Evolutionary conservation across 2,888 invertebrate genomes (phyloP), one percentile per base, ranked within the genome.

Genomic region (Archaeoteleia sp.): DNA sequence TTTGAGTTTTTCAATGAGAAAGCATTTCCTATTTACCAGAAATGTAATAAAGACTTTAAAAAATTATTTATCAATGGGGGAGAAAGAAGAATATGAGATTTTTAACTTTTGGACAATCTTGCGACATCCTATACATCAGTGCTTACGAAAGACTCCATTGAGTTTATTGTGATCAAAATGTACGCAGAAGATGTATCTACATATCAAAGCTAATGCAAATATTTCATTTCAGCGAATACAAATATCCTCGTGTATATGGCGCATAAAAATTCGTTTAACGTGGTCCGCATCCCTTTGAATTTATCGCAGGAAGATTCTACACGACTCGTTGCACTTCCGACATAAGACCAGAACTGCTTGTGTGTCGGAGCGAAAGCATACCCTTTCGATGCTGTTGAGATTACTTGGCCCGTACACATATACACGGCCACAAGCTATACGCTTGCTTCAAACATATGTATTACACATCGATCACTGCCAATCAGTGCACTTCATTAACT

Each of bases 401-500:
- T 68, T 68, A 55, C 58, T 40, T 49, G 10, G 15, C 14, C 42
- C 25, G 32, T 43, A 35, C 42, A 43, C 29, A 46, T 37, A 17
- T 25, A 55, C 35, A 49, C 23, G 14, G 15, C 35, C 14, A 60
- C 43, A 23, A 48, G 45, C 49, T 23, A 43, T 61, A 37, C 27
- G 23, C 13, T 15, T 12, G 30, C 35, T 30, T 29, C 34, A 46
- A 57, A 54, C 67, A 54, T 63, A 54, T 63, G 67, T 63, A 68
- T 53, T 62, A 58, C 62, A 58, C 58, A 68, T 68, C 49, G 62
- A 68, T 68, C 54, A 68, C 58, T 63, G 13, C 58, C n/a, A 58
- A 68, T 68, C 58, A 53, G 54, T 58, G 53, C 58, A 58, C 67
- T 68, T 68, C 67, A 68, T 68, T 68, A 68, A 49, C 45, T 55